phyloP scores from a whole-genome alignment of 2,113 vertebrate species.

The Helogale parvula region DNA sequence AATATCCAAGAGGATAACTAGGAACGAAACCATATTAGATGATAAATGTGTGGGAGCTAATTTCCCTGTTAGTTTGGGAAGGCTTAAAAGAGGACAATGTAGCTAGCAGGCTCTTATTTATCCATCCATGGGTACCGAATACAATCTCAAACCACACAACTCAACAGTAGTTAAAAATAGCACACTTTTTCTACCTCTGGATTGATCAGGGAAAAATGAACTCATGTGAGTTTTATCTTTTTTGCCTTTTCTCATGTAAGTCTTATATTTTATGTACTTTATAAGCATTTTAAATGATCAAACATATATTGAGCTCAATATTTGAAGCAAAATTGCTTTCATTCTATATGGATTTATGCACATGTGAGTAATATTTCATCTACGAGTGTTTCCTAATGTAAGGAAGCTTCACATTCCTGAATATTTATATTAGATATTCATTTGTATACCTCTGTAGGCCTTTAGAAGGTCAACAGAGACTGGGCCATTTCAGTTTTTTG shows the following conservation, averaged over 20 bases:
- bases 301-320: neutral
- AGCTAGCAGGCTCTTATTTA: neutral
- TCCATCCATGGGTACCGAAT: neutral
- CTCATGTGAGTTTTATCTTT: slow-evolving; percentile 34
- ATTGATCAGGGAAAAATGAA: slow-evolving; percentile 36
- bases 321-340: neutral
- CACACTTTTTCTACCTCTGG: neutral
- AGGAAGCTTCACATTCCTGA: neutral
- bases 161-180: neutral
- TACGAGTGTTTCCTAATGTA: neutral
- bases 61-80: slow-evolving; percentile 52
- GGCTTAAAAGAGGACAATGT: neutral
- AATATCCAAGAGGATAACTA: neutral
- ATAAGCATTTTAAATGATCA: neutral
- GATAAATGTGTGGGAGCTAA: neutral
- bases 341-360: neutral
- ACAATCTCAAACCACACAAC: neutral
- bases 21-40: neutral
- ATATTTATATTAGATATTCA: neutral
- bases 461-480: neutral
- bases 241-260: neutral
- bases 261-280: neutral
- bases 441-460: neutral
- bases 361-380: neutral
- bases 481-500: neutral